phyloP scores from a whole-genome alignment of 2,113 vertebrate species.

The Onychostoma macrolepis region DNA sequence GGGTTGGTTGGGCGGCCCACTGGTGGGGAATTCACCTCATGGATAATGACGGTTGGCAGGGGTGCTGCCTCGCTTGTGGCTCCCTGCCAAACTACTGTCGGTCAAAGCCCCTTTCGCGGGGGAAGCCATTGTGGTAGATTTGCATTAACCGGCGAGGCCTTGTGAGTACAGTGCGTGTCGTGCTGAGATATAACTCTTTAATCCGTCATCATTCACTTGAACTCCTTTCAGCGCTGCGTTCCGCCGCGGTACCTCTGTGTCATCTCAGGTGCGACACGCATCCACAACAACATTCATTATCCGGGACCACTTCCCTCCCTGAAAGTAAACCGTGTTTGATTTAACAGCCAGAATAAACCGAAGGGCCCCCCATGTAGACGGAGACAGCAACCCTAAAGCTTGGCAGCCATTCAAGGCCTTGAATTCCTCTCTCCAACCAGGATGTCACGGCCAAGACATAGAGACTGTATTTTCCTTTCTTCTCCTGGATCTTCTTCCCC shows the following conservation, averaged over 20 bases:
- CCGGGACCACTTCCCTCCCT: conserved; percentile 28
- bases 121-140: conserved; percentile 73
- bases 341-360: conserved; percentile 49
- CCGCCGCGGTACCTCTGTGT: conserved; percentile 57
- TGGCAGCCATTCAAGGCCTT: conserved; percentile 59
- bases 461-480: conserved; percentile 61
- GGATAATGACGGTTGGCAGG: conserved; percentile 81
- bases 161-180: conserved; percentile 63
- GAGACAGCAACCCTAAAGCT: conserved; percentile 47
- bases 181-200: conserved; percentile 77
- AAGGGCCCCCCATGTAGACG: conserved; percentile 52
- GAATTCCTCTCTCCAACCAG: conserved; percentile 56
- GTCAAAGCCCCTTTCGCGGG: conserved; percentile 72
- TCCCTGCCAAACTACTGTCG: conserved; percentile 73
- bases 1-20: conserved; percentile 68
- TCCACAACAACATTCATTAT: conserved; percentile 51
- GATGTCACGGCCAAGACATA: conserved; percentile 57
- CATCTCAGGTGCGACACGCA: conserved; percentile 57
- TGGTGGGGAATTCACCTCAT: conserved; percentile 76
- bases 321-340: conserved; percentile 36
- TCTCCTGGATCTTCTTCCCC: conserved; percentile 53
- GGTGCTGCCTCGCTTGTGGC: conserved; percentile 74
- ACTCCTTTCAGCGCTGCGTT: conserved; percentile 49
- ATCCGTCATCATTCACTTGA: conserved; percentile 75
- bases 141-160: conserved; percentile 77